These are phyloP conservation scores for Caenorhabditis remanei DNA, from an alignment of 1,140 invertebrate genomes.

Conservation along the genomic window DNA sequence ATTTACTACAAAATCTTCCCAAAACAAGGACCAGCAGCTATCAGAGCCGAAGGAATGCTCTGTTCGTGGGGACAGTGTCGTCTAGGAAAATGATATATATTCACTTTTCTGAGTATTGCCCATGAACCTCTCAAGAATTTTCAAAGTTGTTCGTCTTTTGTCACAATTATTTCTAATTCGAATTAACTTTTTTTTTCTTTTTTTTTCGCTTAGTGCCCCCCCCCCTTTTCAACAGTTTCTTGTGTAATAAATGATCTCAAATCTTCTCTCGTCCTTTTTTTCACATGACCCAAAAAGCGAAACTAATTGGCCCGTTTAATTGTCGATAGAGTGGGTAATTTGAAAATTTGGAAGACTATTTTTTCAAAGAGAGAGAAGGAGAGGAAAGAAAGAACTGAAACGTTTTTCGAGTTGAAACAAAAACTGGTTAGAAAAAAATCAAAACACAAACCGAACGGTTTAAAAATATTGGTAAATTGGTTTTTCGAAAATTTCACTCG, in stretches of 20 bases:
- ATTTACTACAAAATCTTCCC: constrained; percentile 42
- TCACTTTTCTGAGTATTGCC: background rate
- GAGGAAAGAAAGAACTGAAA: background rate
- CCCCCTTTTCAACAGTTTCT: background rate
- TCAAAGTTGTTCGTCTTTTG: background rate
- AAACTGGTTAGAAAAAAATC: background rate
- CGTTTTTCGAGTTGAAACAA: background rate
- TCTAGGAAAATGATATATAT: constrained; percentile 17
- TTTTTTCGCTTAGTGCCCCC: background rate
- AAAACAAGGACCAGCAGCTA: background rate
- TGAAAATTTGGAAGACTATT: background rate
- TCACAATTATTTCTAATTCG: background rate
- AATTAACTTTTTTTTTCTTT: background rate
- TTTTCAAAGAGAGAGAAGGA: background rate
- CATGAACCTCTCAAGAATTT: background rate
- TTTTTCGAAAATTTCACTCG: too few species aligned
- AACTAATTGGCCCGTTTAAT: constrained; percentile 22
- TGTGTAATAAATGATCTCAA: constrained; percentile 45
- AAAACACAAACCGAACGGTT: too few species aligned
- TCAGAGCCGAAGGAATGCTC: constrained; percentile 41
- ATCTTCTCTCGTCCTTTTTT: background rate
- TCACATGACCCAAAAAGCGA: constrained; percentile 46
- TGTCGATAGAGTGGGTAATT: background rate
- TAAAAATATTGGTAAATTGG: too few species aligned
- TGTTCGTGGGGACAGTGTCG: constrained; percentile 46